Conservation (phyloP, 2,113 vertebrate species). For the Talpa occidentalis region DNA sequence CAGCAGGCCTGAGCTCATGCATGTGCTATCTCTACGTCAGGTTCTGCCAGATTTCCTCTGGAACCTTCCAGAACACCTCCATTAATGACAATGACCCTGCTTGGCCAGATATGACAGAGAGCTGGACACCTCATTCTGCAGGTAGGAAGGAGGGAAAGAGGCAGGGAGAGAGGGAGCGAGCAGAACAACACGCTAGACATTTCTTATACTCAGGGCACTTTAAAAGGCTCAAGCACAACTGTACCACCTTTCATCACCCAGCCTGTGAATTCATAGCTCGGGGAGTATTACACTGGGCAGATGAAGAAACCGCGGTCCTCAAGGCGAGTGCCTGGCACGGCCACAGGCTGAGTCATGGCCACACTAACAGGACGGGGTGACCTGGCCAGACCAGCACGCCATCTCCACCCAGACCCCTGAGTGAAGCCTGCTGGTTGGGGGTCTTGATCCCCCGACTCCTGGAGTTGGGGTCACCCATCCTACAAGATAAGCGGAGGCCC, state of each 20-base stretch:
- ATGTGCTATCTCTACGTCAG: fast-evolving
- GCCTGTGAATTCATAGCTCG: neutral
- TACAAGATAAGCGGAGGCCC: neutral
- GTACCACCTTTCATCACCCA: neutral
- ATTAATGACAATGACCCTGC: neutral
- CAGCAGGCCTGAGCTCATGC: fast-evolving
- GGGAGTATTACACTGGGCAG: neutral
- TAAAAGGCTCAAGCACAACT: fast-evolving
- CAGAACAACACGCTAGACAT: neutral
- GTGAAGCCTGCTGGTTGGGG: neutral
- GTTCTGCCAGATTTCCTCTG: neutral
- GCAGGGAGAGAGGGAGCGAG: neutral
- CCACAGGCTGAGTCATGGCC: neutral
- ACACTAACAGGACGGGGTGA: neutral
- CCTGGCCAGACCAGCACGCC: too few species aligned
- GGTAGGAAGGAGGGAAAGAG: neutral
- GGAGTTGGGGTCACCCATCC: neutral
- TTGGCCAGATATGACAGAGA: neutral
- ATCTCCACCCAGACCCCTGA: neutral
- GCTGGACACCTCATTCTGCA: neutral
- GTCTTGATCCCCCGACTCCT: neutral
- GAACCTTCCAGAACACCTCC: constrained; percentile 4
- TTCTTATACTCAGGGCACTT: neutral
- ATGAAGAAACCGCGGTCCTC: neutral
- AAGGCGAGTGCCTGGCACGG: neutral